Evolutionary conservation across 1,140 invertebrate species (phyloP).

Genomic region (Plutomurus gul): DNA sequence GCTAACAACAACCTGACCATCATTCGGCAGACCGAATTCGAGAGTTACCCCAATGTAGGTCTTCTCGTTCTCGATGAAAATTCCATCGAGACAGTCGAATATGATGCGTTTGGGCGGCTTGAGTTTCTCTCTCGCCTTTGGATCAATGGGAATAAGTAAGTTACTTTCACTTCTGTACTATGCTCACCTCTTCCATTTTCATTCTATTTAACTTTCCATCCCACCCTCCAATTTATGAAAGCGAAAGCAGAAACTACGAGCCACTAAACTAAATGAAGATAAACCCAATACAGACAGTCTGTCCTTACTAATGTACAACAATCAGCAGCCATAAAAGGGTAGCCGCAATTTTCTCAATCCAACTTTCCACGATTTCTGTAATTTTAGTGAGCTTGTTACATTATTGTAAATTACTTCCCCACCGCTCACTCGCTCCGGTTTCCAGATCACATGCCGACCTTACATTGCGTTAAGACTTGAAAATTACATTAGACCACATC

Average conservation of each 20-base stretch:
- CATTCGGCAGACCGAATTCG: conserved; percentile 81
- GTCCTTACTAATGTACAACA: too few relatives aligned
- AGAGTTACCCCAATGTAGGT: conserved; percentile 82
- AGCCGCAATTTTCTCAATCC: not conserved
- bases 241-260: not conserved
- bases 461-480: not conserved
- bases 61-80: conserved; percentile 81
- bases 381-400: not conserved
- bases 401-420: not conserved
- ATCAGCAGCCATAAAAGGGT: not conserved
- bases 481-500: not conserved
- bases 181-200: not conserved
- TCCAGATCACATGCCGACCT: not conserved
- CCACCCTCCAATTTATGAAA: too few relatives aligned
- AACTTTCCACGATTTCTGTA: not conserved
- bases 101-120: conserved; percentile 80
- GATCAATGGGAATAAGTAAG: conserved; percentile 71
- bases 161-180: not conserved
- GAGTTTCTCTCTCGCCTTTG: conserved; percentile 78
- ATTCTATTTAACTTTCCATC: too few relatives aligned
- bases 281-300: too few relatives aligned
- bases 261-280: not conserved
- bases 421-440: not conserved
- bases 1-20: conserved; percentile 74
- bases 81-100: conserved; percentile 74